A percentile compares a stretch with the other conserved stretches of the same genome.
These are phyloP conservation scores for Strigamia transsilvanica DNA, from an alignment of 2,888 invertebrate genomes.

Conservation along the genomic window DNA sequence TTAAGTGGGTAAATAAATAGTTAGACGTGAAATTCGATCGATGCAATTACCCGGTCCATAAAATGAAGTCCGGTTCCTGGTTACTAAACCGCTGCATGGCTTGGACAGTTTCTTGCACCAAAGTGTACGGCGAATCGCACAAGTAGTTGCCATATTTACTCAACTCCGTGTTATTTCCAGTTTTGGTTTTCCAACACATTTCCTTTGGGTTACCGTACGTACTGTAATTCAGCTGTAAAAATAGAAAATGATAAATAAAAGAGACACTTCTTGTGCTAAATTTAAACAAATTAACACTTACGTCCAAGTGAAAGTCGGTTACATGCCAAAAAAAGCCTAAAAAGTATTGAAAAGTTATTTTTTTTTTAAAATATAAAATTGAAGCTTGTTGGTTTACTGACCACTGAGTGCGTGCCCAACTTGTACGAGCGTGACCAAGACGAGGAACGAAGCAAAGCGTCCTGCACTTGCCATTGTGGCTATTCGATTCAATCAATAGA, in stretches of 20 bases:
- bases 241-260: not conserved
- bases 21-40: not conserved
- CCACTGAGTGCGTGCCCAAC: conserved; percentile 1
- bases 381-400: not conserved
- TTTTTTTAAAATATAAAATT: no score
- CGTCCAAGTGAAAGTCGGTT: conserved; percentile 90
- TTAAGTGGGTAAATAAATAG: not conserved
- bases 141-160: conserved; percentile 80
- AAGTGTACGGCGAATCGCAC: conserved; percentile 88
- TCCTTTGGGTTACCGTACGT: conserved; percentile 77
- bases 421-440: not conserved
- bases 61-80: conserved; percentile 88
- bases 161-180: conserved; percentile 63
- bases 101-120: conserved; percentile 85
- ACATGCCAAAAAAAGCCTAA: conserved; percentile 96
- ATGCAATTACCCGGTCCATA: conserved; percentile 87
- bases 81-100: conserved; percentile 79
- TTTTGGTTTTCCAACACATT: conserved; percentile 73
- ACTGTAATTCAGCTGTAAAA: conserved; percentile 71
- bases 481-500: not conserved
- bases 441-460: not conserved
- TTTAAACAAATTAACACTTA: conserved; percentile 60
- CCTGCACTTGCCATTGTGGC: conserved; percentile 23
- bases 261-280: not conserved
- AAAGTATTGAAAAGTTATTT: conserved; percentile 55